Evolutionary conservation across 2,113 vertebrate species (phyloP), one percentile per base, ranked within the genome.

Genomic region (Felis chaus): DNA sequence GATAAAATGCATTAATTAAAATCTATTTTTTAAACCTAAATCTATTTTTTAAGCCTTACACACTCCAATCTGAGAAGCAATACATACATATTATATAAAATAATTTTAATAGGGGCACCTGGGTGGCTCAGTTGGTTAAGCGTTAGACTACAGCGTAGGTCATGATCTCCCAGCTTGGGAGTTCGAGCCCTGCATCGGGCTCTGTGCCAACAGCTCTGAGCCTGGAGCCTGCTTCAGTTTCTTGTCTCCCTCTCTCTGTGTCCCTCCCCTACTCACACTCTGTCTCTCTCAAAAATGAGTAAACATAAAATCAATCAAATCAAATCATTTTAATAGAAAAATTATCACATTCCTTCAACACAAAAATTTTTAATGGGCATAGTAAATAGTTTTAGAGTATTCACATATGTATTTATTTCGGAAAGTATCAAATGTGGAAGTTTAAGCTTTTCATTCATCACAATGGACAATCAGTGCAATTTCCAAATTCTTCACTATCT

Each of bases 371-470:
- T 88, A 27, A 68, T 65, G 27, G n/a, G 94, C 5, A 78, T 14
- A 95, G 8, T 78, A 80, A 48, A 25, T 69, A 78, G 61, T 89
- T 96, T 63, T 48, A 29, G 91, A 94, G 71, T 95, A 85, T 39
- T 97, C 39, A 93, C 50, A n/a, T 79, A 48, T 78, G 74, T 31
- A 78, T 48, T 93, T 94, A 91, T 91, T 96, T 94, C 74, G 61
- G 29, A 85, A 25, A 83, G 2, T 45, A 78, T 55, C 53, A 92
- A 83, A 90, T 94, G 50, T 97, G 23, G 89, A 95, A 71, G 8
- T 50, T 95, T 45, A 55, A 57, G 55, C 18, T 95, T 97, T 95
- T 96, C 33, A 88, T 93, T 66, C 23, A 69, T 91, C 16, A 73
- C 45, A 76, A 84, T 84, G 53, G 8, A 71, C 53, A 95, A 94